Conservation (phyloP, 2,888 invertebrate genomes). For the Podotricha telesiphe region DNA sequence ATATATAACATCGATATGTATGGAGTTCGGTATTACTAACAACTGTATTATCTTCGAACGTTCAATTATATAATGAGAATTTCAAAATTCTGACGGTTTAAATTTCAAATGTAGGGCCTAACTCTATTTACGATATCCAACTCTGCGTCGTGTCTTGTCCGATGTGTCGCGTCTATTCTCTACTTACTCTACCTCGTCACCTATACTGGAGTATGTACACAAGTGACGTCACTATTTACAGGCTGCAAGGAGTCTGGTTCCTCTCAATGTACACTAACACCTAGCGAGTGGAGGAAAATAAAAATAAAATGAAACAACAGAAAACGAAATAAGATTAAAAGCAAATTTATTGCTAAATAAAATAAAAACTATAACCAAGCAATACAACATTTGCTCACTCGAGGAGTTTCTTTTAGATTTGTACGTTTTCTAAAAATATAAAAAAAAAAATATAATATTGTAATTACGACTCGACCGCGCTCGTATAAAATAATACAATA, state of each 20-base stretch:
- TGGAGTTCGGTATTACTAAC: constrained; percentile 76
- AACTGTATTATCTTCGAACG: constrained; percentile 61
- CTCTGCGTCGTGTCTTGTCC: constrained; percentile 38
- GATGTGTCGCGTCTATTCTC: constrained; percentile 56
- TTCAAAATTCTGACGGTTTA: constrained; percentile 48
- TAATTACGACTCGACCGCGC: constrained; percentile 38
- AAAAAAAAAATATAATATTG: constrained; percentile 53
- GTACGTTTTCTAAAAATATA: constrained; percentile 75
- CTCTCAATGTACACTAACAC: constrained; percentile 71
- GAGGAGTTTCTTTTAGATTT: constrained; percentile 65
- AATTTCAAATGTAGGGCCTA: constrained; percentile 56
- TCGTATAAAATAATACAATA: constrained; percentile 64
- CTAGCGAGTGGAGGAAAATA: constrained; percentile 48
- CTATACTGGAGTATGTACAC: constrained; percentile 68
- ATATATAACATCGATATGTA: constrained; percentile 83
- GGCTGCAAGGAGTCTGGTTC: constrained; percentile 84
- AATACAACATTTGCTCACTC: constrained; percentile 73
- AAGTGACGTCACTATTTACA: constrained; percentile 70
- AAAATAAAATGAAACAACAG: constrained; percentile 68
- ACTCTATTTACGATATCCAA: constrained; percentile 54
- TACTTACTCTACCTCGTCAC: constrained; percentile 58
- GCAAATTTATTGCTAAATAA: constrained; percentile 84
- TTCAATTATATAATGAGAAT: constrained; percentile 44
- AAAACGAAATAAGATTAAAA: constrained; percentile 76
- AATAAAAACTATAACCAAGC: constrained; percentile 81